A percentile compares a stretch with the other conserved stretches of the same genome.
Evolutionary conservation across 2,797 vertebrate species (phyloP).

Genomic region (Lithobates sylvaticus): DNA sequence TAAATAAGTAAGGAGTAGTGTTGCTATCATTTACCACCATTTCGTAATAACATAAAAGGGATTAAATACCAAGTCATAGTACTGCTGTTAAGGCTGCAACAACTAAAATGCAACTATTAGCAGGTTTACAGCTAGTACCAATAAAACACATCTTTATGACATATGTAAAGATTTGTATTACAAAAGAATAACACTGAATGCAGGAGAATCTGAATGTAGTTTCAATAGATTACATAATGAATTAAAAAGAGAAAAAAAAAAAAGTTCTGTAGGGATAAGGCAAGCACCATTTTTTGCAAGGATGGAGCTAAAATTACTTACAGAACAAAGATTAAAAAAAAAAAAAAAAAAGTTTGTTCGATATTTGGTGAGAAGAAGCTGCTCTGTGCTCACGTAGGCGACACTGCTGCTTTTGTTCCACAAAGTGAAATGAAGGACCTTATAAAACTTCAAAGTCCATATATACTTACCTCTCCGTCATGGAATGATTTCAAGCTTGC

Average conservation of each 20-base stretch:
- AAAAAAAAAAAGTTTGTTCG: slow-evolving; percentile 8
- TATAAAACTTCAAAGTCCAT: neutral
- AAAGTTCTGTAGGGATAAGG: neutral
- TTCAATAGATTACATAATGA: neutral
- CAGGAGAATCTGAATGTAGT: slow-evolving; percentile 1
- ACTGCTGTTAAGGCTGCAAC: neutral
- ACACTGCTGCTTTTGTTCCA: neutral
- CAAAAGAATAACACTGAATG: slow-evolving; percentile 43
- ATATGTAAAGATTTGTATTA: neutral
- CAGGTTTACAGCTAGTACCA: neutral
- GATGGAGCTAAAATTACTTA: neutral
- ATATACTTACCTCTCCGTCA: slow-evolving; percentile 2
- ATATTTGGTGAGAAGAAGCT: neutral
- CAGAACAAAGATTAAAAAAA: neutral
- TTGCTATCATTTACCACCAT: neutral
- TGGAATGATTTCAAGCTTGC: neutral
- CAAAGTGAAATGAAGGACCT: neutral
- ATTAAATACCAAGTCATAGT: neutral
- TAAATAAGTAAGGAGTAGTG: neutral
- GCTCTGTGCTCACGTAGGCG: neutral
- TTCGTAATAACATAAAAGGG: neutral
- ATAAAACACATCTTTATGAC: neutral
- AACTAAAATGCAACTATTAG: neutral
- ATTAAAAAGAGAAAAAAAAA: slow-evolving; percentile 9
- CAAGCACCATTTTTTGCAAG: slow-evolving; percentile 3